phyloP scores from a whole-genome alignment of 2,797 vertebrate genomes.

The Chelon auratus region DNA sequence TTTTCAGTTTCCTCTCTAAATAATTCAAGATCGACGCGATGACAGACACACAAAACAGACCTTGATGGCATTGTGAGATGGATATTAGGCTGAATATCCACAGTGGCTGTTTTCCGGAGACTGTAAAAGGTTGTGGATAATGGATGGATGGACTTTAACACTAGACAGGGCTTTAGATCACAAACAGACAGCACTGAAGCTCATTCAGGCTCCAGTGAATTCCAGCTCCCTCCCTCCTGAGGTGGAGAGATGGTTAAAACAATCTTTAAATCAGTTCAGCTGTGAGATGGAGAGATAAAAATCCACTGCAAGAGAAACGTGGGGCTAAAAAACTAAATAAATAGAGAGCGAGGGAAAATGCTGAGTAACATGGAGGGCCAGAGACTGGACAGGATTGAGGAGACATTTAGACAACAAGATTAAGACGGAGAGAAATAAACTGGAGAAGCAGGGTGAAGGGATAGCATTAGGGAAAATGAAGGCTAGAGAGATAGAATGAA shows the following conservation, averaged over 20 bases:
- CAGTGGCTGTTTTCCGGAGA: constrained; percentile 55
- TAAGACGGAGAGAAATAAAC: constrained; percentile 48
- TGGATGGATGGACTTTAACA: constrained; percentile 71
- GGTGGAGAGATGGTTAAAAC: constrained; percentile 61
- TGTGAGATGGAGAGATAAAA: constrained; percentile 66
- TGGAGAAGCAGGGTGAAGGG: constrained; percentile 26
- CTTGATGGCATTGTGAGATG: constrained; percentile 45
- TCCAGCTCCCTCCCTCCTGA: constrained; percentile 37
- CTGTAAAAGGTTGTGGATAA: constrained; percentile 66
- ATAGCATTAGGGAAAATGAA: constrained; percentile 35
- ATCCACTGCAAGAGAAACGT: constrained; percentile 47
- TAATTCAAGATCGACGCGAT: constrained; percentile 41
- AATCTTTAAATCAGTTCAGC: constrained; percentile 73
- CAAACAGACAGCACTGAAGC: constrained; percentile 60
- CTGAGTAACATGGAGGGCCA: constrained; percentile 40
- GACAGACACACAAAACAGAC: constrained; percentile 50
- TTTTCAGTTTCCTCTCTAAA: constrained; percentile 34
- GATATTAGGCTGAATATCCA: constrained; percentile 65
- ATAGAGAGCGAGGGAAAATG: not conserved
- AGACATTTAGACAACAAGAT: constrained; percentile 55
- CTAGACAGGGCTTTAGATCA: constrained; percentile 72
- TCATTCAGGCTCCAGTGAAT: constrained; percentile 62
- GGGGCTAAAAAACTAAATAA: constrained; percentile 23
- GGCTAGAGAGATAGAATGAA: constrained; percentile 17
- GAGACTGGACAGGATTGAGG: constrained; percentile 33